Percentiles rank a stretch among this genome's conserved stretches.
These are phyloP conservation scores for Coenobita brevimanus DNA, from an alignment of 1,140 invertebrate species.

Conservation along the genomic window DNA sequence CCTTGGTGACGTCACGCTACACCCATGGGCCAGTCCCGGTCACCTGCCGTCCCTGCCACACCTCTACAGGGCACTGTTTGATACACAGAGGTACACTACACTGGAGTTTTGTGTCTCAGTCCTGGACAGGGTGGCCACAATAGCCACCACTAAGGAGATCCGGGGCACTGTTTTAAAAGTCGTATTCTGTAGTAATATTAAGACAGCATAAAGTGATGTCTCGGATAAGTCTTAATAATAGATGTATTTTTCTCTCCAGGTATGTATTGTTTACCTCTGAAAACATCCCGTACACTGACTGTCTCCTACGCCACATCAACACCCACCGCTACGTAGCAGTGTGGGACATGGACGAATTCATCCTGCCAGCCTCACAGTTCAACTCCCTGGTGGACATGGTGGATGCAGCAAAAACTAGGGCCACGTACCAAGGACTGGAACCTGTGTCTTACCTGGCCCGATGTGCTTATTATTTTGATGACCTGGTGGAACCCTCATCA, in stretches of 20 bases:
- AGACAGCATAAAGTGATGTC: too few species aligned
- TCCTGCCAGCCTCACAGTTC: constrained; percentile 13
- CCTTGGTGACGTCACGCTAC: background rate
- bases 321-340: constrained; percentile 44
- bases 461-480: constrained; percentile 67
- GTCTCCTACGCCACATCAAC: constrained; percentile 40
- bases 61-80: constrained; percentile 26
- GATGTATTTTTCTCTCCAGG: constrained; percentile 3
- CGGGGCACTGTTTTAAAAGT: background rate
- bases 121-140: too few species aligned
- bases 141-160: background rate
- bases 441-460: constrained; percentile 64
- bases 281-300: constrained; percentile 61
- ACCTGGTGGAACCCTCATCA: constrained; percentile 28
- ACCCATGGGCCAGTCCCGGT: constrained; percentile 34
- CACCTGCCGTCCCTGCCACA: constrained; percentile 31
- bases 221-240: too few species aligned
- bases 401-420: constrained; percentile 24
- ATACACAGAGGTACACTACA: constrained; percentile 40
- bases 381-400: constrained; percentile 39
- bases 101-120: too few species aligned
- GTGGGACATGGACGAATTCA: constrained; percentile 57
- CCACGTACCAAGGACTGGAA: constrained; percentile 5
- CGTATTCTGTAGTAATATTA: background rate
- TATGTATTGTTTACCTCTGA: constrained; percentile 38